Base-by-base conservation (phyloP, 2,113 vertebrate genomes). In the Pedetes capensis region DNA sequence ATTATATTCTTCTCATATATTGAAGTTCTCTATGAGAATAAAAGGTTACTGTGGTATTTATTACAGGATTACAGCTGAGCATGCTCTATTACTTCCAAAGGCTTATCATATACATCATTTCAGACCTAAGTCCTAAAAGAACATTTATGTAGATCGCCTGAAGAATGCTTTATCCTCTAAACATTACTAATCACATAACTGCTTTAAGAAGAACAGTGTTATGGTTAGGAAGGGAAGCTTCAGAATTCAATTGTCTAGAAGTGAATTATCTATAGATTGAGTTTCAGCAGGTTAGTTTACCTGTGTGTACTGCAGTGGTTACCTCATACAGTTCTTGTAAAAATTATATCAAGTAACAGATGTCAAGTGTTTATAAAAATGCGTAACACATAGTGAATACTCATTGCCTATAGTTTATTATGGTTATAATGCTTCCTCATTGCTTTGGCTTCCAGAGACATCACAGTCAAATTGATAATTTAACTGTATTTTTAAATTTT, bases 401-500 rank as follows among this genome's bases (percentile, higher is more conserved):
- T 92, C 66, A 84, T 39, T 89, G 86, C 44, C 49, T 92, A 49
- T 74, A 93, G 75, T 85, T 34, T 93, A 82, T 49, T 64, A 88
- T 64, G 39, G 44, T 47, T 69, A 71, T 17, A 72, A 63, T 64
- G 17, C 8, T 90, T 63, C 55, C 42, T 47, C 22, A 55, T 92
- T 57, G 47, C 57, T 92, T 87, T 97, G 57, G 59, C 42, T 90
- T 87, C 49, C 20, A 83, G 16, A 82, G 39, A 59, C 49, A 87
- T 61, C 44, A 76, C 6, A 89, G 79, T 16, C 53, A 86, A 69
- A 72, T 0, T n/a, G 37, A 71, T 22, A 78, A 61, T 20, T 87
- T 17, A 44, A 32, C 34, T 66, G n/a, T n/a, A n/a, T n/a, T n/a
- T n/a, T n/a, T n/a, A n/a, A n/a, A 55, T 16, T 22, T 34, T 20